Evolutionary conservation across 2,888 invertebrate genomes (phyloP).

Genomic region (Dioctria rufipes): DNA sequence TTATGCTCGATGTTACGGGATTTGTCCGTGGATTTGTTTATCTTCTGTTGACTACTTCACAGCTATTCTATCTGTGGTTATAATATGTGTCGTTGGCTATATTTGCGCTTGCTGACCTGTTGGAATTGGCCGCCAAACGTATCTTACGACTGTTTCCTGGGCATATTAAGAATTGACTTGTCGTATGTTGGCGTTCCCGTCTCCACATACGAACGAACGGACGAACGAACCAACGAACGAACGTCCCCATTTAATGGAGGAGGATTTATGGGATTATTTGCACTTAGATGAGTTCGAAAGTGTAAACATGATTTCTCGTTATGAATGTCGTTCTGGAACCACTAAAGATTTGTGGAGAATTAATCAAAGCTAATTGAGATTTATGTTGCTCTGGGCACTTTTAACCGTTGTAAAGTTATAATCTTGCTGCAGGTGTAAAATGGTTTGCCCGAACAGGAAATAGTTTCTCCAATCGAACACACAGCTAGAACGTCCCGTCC

Average conservation of each 20-base stretch:
- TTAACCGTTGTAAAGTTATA: constrained; percentile 40
- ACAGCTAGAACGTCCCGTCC: constrained; percentile 28
- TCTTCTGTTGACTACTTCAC: constrained; percentile 52
- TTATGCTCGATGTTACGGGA: constrained; percentile 45
- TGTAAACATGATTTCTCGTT: constrained; percentile 58
- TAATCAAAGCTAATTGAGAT: constrained; percentile 59
- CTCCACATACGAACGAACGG: not conserved
- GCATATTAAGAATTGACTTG: constrained; percentile 51
- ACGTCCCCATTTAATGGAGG: constrained; percentile 49
- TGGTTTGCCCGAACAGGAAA: constrained; percentile 32
- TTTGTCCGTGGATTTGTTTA: constrained; percentile 54
- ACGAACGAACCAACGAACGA: not conserved
- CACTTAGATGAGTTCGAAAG: constrained; percentile 58
- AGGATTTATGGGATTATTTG: constrained; percentile 59
- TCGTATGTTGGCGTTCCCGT: constrained; percentile 25
- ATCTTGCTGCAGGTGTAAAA: constrained; percentile 38
- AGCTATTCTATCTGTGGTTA: constrained; percentile 29
- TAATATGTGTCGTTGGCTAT: not conserved
- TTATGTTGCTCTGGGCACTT: constrained; percentile 51
- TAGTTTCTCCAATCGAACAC: constrained; percentile 20
- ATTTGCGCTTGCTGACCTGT: constrained; percentile 32
- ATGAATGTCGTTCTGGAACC: constrained; percentile 52
- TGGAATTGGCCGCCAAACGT: constrained; percentile 30
- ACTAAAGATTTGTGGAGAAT: constrained; percentile 55
- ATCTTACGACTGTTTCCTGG: constrained; percentile 39